Base-by-base conservation (phyloP, 53 echinoderm and acorn worm species). In the Temnopleurus reevesii region DNA sequence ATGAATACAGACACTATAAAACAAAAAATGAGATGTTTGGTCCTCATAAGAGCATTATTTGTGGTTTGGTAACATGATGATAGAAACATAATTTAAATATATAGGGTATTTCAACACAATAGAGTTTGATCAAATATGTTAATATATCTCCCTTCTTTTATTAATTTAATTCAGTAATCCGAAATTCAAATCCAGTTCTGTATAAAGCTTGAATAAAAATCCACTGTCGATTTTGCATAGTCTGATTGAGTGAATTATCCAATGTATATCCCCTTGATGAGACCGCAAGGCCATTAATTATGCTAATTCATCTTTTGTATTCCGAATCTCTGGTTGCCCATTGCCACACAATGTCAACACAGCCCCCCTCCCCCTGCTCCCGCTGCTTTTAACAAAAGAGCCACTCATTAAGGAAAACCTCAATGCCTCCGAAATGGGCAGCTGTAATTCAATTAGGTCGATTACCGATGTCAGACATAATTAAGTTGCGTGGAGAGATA, bases 401-500 rank as follows among this genome's bases (percentile, higher is more conserved):
- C 41, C 8, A 41, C n/a, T 71, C 71, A 38, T 71, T 71, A 71
- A 36, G 31, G 33, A 71, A 56, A 71, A 71, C 71, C 71, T 71
- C 71, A 71, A 71, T 23, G 71, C 21, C 8, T 0, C 36, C 71
- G 36, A 5, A 41, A 41, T 8, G 13, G 41, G 21, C 71, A 71
- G 71, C 71, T 41, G 43, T 66, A 66, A 66, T 71, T 71, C 71
- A 71, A 71, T 71, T 71, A 71, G 41, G 41, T n/a, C 15, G 38
- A 36, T 71, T 71, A 41, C 71, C 36, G 71, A 71, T 71, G 36
- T 41, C 28, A 43, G 71, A 71, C 36, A 41, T 71, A 38, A 41
- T 71, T 71, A 71, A 71, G 36, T 71, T 41, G 71, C 41, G 41
- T 23, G n/a, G n/a, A 41, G 10, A 41, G 33, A 41, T 13, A 41